Conservation (phyloP, 2,113 vertebrate species). For the Carassius carassius region DNA sequence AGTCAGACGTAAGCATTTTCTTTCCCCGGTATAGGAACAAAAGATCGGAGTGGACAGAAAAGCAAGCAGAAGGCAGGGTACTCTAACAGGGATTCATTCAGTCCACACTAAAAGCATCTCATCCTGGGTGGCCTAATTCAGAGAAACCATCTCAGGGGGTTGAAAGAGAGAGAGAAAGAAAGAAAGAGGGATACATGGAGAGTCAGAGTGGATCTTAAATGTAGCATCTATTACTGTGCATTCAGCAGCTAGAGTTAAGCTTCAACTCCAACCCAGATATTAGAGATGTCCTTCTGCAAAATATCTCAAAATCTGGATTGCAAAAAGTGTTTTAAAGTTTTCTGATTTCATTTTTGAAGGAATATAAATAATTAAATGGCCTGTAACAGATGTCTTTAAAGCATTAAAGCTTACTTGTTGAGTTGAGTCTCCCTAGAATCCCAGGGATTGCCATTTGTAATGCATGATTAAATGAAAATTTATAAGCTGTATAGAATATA, state of each 20-base stretch:
- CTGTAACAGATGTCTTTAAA: too few relatives aligned
- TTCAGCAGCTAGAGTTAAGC: neutral
- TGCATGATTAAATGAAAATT: too few relatives aligned
- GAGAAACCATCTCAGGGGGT: neutral
- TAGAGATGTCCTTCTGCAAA: neutral
- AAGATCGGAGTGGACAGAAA: neutral
- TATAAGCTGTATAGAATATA: too few relatives aligned
- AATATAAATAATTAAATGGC: too few relatives aligned
- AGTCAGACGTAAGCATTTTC: neutral
- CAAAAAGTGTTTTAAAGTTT: too few relatives aligned
- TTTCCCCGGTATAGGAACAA: neutral
- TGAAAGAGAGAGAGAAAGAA: slow-evolving; percentile 2
- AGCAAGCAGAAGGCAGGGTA: slow-evolving; percentile 3
- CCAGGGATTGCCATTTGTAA: too few relatives aligned
- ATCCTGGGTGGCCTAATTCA: slow-evolving; percentile 51
- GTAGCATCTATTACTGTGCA: neutral
- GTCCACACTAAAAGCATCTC: slow-evolving; percentile 46
- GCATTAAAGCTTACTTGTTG: neutral
- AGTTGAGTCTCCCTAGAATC: too few relatives aligned
- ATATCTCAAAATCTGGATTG: neutral
- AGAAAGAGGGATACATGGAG: slow-evolving; percentile 16
- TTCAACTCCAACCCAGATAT: slow-evolving; percentile 13
- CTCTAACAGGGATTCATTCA: slow-evolving; percentile 47
- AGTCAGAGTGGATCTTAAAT: slow-evolving; percentile 40
- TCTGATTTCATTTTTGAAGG: too few relatives aligned